phyloP scores from a whole-genome alignment of 2,797 vertebrate genomes.

The Borostomias antarcticus region DNA sequence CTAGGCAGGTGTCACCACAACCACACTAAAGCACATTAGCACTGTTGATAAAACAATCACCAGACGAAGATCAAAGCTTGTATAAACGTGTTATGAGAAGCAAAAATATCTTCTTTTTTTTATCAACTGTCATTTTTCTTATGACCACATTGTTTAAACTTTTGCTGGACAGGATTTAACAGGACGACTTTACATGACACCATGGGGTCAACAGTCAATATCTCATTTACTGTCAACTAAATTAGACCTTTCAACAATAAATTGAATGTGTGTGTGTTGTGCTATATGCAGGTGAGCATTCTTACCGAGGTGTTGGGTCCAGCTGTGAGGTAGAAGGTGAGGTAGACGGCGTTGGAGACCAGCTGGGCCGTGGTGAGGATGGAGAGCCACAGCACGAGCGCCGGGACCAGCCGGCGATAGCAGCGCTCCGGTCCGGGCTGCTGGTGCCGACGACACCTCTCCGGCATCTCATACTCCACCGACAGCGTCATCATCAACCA shows the following conservation, averaged over 20 bases:
- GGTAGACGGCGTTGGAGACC: slow-evolving; percentile 52
- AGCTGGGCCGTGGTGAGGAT: slow-evolving; percentile 63
- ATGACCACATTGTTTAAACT: no score
- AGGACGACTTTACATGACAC: no score
- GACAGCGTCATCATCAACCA: slow-evolving; percentile 60
- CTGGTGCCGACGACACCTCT: background rate
- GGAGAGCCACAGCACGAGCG: slow-evolving; percentile 68
- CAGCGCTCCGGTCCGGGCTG: slow-evolving; percentile 12
- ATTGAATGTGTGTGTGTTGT: background rate
- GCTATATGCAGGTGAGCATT: slow-evolving; percentile 5
- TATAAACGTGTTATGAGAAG: no score
- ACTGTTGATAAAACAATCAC: no score
- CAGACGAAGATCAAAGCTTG: no score
- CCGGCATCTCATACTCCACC: slow-evolving; percentile 27
- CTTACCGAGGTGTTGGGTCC: slow-evolving; percentile 58
- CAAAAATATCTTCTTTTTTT: no score
- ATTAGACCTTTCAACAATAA: no score
- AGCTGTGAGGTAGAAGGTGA: slow-evolving; percentile 58
- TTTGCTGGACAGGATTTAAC: no score
- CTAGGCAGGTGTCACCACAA: slow-evolving; percentile 26
- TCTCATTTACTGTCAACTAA: no score
- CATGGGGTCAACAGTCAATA: no score
- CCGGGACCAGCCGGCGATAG: slow-evolving; percentile 41
- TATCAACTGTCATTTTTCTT: no score
- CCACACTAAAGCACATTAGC: background rate